phyloP scores from a whole-genome alignment of 2,113 vertebrate genomes.

The Microtus oregoni region DNA sequence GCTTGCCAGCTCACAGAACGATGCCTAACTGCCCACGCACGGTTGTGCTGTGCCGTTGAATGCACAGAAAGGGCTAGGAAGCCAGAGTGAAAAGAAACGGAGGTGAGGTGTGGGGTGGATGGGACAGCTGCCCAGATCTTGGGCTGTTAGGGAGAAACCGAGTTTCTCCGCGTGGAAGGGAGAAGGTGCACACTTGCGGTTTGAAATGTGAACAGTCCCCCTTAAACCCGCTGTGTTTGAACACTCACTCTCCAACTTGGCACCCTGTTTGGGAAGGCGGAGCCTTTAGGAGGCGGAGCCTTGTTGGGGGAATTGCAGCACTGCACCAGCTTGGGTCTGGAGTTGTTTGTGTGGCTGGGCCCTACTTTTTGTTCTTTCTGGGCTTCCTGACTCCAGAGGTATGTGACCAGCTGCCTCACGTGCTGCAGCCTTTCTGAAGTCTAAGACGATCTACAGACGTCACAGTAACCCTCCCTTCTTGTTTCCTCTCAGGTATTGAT shows the following conservation, averaged over 20 bases:
- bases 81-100: not conserved
- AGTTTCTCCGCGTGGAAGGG: not conserved
- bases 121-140: not conserved
- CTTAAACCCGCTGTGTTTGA: not conserved
- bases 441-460: not conserved
- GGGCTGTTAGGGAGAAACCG: not conserved
- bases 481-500: not conserved
- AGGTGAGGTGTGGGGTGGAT: not conserved
- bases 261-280: not conserved
- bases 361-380: not conserved
- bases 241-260: not conserved
- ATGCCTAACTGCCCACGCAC: not conserved
- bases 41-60: not conserved
- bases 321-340: not conserved
- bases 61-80: not conserved
- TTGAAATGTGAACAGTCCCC: not conserved
- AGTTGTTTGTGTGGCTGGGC: too few relatives aligned
- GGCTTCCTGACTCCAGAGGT: not conserved
- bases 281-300: not conserved
- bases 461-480: not conserved
- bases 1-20: not conserved
- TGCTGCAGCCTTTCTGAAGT: not conserved
- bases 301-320: too few relatives aligned
- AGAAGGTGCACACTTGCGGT: not conserved
- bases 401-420: not conserved